Evolutionary conservation across 2,888 invertebrate species (phyloP).

Genomic region (Apotomis capreana): DNA sequence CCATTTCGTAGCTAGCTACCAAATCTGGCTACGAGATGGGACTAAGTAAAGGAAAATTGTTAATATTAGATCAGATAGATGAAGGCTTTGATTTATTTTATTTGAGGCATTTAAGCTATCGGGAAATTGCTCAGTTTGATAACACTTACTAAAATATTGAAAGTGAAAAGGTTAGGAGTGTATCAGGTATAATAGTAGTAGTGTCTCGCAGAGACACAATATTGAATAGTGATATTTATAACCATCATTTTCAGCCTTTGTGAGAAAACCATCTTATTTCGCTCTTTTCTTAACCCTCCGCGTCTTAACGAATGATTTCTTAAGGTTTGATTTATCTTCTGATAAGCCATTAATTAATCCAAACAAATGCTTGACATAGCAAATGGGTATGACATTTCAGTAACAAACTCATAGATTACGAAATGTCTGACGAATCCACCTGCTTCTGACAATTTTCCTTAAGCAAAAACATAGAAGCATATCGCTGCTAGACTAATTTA

Average conservation of each 20-base stretch:
- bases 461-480: slow-evolving; percentile 13
- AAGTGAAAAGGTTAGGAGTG: too few species aligned
- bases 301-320: slow-evolving; percentile 2
- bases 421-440: slow-evolving; percentile 48
- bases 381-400: slow-evolving; percentile 51
- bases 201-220: too few species aligned
- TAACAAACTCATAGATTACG: slow-evolving; percentile 49
- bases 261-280: not conserved
- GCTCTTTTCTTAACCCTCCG: not conserved
- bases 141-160: too few species aligned
- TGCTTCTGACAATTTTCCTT: slow-evolving; percentile 47
- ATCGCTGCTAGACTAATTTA: not conserved
- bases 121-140: too few species aligned
- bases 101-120: too few species aligned
- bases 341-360: slow-evolving; percentile 31
- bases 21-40: too few species aligned
- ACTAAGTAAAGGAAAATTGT: too few species aligned
- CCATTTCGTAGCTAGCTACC: too few species aligned
- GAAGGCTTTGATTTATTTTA: too few species aligned
- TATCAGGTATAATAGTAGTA: too few species aligned
- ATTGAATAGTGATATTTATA: too few species aligned
- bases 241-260: not conserved
- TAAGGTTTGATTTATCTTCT: slow-evolving; percentile 23
- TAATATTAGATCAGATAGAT: too few species aligned
- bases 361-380: slow-evolving; percentile 35